These are phyloP conservation scores for Pseudeuparius sepicola DNA, from an alignment of 2,888 invertebrate genomes.

Conservation along the genomic window DNA sequence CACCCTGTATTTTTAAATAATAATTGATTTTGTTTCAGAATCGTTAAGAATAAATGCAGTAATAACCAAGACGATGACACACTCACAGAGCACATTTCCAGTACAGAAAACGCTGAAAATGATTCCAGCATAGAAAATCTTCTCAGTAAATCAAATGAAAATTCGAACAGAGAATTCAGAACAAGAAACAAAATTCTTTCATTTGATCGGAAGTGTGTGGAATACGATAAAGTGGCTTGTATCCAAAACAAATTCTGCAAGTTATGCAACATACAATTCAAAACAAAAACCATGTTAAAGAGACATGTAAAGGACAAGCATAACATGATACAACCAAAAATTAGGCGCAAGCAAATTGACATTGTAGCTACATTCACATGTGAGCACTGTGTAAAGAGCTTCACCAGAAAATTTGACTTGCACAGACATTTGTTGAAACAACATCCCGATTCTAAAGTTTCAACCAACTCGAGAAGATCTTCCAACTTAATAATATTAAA, in stretches of 20 bases:
- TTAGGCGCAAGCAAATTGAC: constrained; percentile 30
- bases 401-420: constrained; percentile 35
- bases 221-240: not conserved
- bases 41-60: too few relatives aligned
- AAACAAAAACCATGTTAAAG: constrained; percentile 23
- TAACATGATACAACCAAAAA: constrained; percentile 19
- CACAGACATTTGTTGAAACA: constrained; percentile 30
- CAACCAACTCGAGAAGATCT: constrained; percentile 16
- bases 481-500: constrained; percentile 29
- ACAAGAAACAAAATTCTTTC: too few relatives aligned
- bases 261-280: constrained; percentile 24
- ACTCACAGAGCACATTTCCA: too few relatives aligned
- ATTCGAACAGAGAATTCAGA: too few relatives aligned
- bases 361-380: constrained; percentile 31
- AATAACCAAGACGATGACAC: too few relatives aligned
- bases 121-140: too few relatives aligned
- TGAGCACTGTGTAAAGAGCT: constrained; percentile 32
- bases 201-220: too few relatives aligned
- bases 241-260: constrained; percentile 19
- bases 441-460: constrained; percentile 24
- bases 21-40: too few relatives aligned
- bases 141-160: too few relatives aligned
- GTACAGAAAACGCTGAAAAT: too few relatives aligned
- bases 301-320: constrained; percentile 26
- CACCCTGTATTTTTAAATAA: too few relatives aligned